phyloP scores from a whole-genome alignment of 2,888 invertebrate species.

The Myopa testacea region DNA sequence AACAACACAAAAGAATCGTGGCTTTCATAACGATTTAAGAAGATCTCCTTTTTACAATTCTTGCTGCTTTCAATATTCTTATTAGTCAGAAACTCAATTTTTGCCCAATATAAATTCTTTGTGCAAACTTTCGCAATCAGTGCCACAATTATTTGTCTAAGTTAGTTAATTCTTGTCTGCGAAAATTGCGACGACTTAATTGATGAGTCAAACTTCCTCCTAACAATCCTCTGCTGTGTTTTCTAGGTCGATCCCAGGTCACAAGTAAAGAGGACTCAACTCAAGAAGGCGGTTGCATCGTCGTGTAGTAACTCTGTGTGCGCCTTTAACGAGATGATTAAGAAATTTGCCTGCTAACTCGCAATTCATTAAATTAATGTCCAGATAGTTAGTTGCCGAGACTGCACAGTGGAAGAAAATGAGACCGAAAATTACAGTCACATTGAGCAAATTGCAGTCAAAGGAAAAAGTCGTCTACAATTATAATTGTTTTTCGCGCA shows the following conservation, averaged over 20 bases:
- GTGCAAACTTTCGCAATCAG: neutral
- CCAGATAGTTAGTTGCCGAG: neutral
- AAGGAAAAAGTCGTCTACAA: no score
- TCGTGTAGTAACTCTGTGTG: neutral
- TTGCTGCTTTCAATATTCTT: no score
- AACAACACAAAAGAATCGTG: no score
- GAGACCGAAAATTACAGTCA: neutral
- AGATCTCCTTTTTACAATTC: no score
- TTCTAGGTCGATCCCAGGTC: neutral
- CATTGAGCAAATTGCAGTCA: no score
- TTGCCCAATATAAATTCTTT: neutral
- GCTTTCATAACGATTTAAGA: no score
- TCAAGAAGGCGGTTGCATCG: neutral
- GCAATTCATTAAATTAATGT: slow-evolving; percentile 18
- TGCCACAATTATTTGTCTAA: neutral
- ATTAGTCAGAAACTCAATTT: no score
- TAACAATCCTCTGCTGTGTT: no score
- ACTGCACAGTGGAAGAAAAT: neutral
- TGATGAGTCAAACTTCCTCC: neutral
- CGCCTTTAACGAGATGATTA: slow-evolving; percentile 33
- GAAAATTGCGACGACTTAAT: neutral
- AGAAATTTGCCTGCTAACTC: slow-evolving; percentile 20
- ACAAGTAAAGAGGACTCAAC: neutral
- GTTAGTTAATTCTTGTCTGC: neutral
- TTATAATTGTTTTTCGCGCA: no score